Percentiles rank a stretch among this genome's conserved stretches.
phyloP scores from a whole-genome alignment of 2,888 invertebrate species.

The Calameuta filiformis region DNA sequence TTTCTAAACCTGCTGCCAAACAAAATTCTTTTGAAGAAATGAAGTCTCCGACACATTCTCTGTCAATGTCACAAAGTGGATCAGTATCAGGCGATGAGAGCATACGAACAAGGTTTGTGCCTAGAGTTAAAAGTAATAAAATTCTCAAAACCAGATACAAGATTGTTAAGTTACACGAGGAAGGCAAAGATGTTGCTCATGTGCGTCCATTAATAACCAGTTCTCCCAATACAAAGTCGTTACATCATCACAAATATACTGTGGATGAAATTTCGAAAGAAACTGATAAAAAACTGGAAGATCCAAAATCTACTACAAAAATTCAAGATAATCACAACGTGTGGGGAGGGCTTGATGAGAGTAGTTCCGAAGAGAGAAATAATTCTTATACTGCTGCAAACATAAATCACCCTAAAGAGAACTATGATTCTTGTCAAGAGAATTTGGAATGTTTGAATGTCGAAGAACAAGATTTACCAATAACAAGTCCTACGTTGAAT shows the following conservation, averaged over 20 bases:
- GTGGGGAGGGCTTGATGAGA: neutral
- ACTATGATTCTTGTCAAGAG: neutral
- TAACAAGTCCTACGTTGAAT: neutral
- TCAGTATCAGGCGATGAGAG: neutral
- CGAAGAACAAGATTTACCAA: neutral
- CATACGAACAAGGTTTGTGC: neutral
- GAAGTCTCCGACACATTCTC: neutral
- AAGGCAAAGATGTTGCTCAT: neutral
- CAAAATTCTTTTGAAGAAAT: neutral
- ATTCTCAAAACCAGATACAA: neutral
- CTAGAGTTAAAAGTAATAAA: neutral
- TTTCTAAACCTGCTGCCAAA: neutral
- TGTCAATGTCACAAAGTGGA: neutral
- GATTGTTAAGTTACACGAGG: neutral
- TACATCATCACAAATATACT: neutral
- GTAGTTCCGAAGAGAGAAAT: neutral
- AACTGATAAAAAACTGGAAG: neutral
- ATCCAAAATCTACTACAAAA: neutral
- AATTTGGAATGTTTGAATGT: neutral
- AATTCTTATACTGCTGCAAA: neutral
- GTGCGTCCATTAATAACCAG: neutral
- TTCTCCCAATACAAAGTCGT: neutral
- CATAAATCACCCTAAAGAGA: neutral
- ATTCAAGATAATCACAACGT: neutral
- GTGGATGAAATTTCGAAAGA: neutral